Evolutionary conservation across 2,113 vertebrate genomes (phyloP).

Genomic region (Heterocephalus glaber): DNA sequence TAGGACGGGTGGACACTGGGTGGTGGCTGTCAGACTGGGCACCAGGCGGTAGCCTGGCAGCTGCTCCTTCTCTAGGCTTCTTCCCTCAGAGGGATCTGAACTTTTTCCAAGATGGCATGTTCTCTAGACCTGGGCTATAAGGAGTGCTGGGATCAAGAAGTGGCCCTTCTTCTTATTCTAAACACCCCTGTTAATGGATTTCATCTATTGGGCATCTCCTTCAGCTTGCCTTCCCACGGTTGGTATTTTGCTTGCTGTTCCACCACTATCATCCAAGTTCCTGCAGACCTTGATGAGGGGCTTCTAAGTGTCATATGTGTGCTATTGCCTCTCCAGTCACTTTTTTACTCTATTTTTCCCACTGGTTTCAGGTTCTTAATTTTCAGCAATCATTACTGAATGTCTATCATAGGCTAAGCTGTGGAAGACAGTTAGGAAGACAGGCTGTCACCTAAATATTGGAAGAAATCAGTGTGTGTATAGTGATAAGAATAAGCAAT

Average conservation of each 20-base stretch:
- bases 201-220: background rate
- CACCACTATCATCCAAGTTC: background rate
- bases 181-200: background rate
- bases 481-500: background rate
- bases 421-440: background rate
- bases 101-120: background rate
- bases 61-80: background rate
- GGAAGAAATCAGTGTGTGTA: background rate
- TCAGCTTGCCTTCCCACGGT: background rate
- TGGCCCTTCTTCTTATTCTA: background rate
- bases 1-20: background rate
- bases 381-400: background rate
- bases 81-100: background rate
- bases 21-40: background rate
- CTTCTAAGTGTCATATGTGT: background rate
- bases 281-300: background rate
- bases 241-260: background rate
- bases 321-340: background rate
- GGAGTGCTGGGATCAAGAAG: background rate
- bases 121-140: background rate
- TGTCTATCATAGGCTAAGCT: background rate
- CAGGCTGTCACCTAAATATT: background rate
- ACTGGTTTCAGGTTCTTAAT: slow-evolving; percentile 37
- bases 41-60: background rate
- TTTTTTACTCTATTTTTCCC: background rate